Conservation (phyloP, 2,113 vertebrate species). For the Colistium nudipinnis region DNA sequence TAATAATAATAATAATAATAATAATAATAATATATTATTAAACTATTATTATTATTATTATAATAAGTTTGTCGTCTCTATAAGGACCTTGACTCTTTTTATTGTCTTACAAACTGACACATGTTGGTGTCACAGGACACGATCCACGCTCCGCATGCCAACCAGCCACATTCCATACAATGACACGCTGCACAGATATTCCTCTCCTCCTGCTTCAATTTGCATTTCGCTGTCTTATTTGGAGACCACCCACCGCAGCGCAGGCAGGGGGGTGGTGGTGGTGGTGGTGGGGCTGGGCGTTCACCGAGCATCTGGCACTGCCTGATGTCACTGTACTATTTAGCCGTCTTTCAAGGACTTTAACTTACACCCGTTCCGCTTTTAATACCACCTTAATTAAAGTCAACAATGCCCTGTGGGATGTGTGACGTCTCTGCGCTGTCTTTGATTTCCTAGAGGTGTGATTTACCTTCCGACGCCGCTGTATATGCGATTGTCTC, state of each 20-base stretch:
- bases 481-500: slow-evolving; percentile 19
- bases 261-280: slow-evolving; percentile 27
- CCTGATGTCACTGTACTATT: slow-evolving; percentile 87
- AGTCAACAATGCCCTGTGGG: slow-evolving; percentile 62
- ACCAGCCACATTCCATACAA: slow-evolving; percentile 37
- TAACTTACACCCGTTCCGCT: slow-evolving; percentile 67
- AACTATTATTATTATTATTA: too few relatives aligned
- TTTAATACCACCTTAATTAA: slow-evolving; percentile 78
- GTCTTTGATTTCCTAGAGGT: slow-evolving; percentile 24
- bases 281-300: slow-evolving; percentile 77
- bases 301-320: slow-evolving; percentile 87
- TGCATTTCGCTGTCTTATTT: slow-evolving; percentile 64
- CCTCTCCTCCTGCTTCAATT: slow-evolving; percentile 64
- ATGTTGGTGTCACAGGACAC: slow-evolving; percentile 7
- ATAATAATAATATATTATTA: too few relatives aligned
- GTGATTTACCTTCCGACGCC: slow-evolving; percentile 15
- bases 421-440: slow-evolving; percentile 53
- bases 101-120: slow-evolving; percentile 16
- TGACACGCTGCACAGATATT: slow-evolving; percentile 54
- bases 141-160: slow-evolving; percentile 9
- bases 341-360: slow-evolving; percentile 71
- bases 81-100: not conserved
- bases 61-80: slow-evolving; percentile 8
- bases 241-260: slow-evolving; percentile 58
- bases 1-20: too few relatives aligned